These are phyloP conservation scores for Condylura cristata DNA, from an alignment of 2,113 vertebrate species.

Conservation along the genomic window DNA sequence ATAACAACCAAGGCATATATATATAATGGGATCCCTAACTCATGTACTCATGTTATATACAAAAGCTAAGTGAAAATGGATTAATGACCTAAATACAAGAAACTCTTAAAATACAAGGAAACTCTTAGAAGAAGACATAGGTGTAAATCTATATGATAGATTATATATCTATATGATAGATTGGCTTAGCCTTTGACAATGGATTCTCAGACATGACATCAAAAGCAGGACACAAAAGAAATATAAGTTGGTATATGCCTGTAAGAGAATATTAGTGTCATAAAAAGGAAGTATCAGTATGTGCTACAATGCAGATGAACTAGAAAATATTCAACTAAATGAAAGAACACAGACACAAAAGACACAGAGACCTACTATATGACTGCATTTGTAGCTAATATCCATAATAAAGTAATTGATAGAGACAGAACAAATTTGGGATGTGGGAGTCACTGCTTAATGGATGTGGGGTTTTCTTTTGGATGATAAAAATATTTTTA, in stretches of 20 bases:
- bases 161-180: too few species aligned
- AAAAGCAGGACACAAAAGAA: constrained; percentile 26
- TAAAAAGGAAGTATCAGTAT: not conserved
- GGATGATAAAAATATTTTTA: constrained; percentile 52
- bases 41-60: not conserved
- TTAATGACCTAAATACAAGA: constrained; percentile 53
- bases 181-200: not conserved
- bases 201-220: not conserved
- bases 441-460: not conserved
- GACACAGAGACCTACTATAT: not conserved
- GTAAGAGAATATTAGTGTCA: not conserved
- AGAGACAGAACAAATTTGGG: constrained; percentile 20
- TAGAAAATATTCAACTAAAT: constrained; percentile 21
- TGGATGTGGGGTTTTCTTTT: constrained; percentile 5
- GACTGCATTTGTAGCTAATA: not conserved
- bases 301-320: not conserved
- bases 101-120: constrained; percentile 16
- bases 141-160: not conserved
- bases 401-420: not conserved
- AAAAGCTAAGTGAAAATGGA: constrained; percentile 55
- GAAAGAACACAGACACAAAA: constrained; percentile 20
- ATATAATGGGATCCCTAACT: not conserved
- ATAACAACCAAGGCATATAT: not conserved
- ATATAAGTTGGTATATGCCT: not conserved
- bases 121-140: constrained; percentile 18